phyloP scores from a whole-genome alignment of 2,888 invertebrate genomes.

The Hirtodrosophila confusa region DNA sequence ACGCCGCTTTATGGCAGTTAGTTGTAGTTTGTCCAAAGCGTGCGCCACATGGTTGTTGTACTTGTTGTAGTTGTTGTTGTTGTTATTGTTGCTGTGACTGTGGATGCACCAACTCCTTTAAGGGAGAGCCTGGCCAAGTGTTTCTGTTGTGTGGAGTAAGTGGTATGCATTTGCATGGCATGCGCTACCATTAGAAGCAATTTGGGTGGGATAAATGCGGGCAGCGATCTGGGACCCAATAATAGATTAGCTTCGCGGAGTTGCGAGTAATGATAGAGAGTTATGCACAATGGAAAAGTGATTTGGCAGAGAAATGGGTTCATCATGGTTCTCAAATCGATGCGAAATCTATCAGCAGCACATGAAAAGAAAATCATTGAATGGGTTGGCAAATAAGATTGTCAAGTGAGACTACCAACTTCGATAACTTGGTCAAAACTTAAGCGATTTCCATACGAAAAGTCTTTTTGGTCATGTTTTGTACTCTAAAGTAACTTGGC shows the following conservation, averaged over 20 bases:
- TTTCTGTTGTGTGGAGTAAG: slow-evolving; percentile 64
- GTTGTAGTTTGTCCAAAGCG: slow-evolving; percentile 70
- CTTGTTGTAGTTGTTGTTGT: slow-evolving; percentile 23
- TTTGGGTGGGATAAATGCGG: slow-evolving; percentile 71
- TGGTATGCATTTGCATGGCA: slow-evolving; percentile 75
- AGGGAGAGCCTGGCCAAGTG: slow-evolving; percentile 65
- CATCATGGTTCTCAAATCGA: slow-evolving; percentile 26
- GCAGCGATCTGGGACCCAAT: slow-evolving; percentile 41
- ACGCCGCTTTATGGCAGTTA: slow-evolving; percentile 78
- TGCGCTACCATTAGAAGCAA: slow-evolving; percentile 77
- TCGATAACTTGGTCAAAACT: too few relatives aligned
- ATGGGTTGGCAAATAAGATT: slow-evolving; percentile 20
- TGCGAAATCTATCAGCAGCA: slow-evolving; percentile 23
- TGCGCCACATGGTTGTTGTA: slow-evolving; percentile 62
- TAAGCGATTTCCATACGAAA: too few relatives aligned
- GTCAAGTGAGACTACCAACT: slow-evolving; percentile 15
- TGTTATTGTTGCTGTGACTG: slow-evolving; percentile 22
- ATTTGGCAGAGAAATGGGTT: slow-evolving; percentile 31
- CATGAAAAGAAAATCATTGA: slow-evolving; percentile 19
- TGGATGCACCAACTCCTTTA: slow-evolving; percentile 47
- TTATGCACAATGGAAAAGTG: slow-evolving; percentile 11
- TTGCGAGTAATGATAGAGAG: slow-evolving; percentile 21
- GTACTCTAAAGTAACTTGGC: too few relatives aligned
- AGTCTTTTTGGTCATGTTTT: too few relatives aligned
- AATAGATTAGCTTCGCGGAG: slow-evolving; percentile 41